Base-by-base conservation (phyloP, 2,113 vertebrate genomes). In the Blennius ocellaris region DNA sequence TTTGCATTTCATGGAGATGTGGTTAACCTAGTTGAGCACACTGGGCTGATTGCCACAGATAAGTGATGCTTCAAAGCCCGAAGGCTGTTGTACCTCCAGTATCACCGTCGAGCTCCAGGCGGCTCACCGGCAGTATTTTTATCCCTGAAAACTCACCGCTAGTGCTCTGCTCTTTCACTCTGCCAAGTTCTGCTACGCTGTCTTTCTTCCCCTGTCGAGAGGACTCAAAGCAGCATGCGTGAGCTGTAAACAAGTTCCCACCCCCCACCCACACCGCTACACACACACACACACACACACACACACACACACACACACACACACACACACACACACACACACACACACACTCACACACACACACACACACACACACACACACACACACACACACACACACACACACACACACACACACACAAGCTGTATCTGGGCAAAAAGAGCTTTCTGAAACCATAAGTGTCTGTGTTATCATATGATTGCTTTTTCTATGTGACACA, bases 341-440 rank as follows among this genome's bases (percentile, higher is more conserved):
- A 78, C 69, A 65, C 76, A 17, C 47, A 58, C n/a, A n/a, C n/a
- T n/a, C 69, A 70, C 69, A 53, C 64, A 43, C 54, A 37, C 60
- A 38, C 45, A 30, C 88, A 84, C 85, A 83, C 82, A 83, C 86
- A 76, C 74, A 54, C 69, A 70, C 69, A 53, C 64, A 43, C 54
- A 37, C 60, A 38, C 45, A 30, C n/a, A n/a, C n/a, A n/a, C n/a
- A n/a, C 50, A 56, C 67, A 66, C 72, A 55, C 62, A 72, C 66
- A 41, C 68, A 69, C 70, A 65, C 56, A 54, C 48, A 61, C 69
- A 63, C 67, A 66, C 73, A 78, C 69, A 65, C 76, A 17, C 47
- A 58, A 53, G 78, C 90, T 93, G 92, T 93, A 90, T 91, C 90
- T 88, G 87, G 92, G 92, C 85, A 92, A 92, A 92, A 91, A 83